Base-by-base conservation (phyloP, 2,888 invertebrate species). In the Lepidochrysops patricia region DNA sequence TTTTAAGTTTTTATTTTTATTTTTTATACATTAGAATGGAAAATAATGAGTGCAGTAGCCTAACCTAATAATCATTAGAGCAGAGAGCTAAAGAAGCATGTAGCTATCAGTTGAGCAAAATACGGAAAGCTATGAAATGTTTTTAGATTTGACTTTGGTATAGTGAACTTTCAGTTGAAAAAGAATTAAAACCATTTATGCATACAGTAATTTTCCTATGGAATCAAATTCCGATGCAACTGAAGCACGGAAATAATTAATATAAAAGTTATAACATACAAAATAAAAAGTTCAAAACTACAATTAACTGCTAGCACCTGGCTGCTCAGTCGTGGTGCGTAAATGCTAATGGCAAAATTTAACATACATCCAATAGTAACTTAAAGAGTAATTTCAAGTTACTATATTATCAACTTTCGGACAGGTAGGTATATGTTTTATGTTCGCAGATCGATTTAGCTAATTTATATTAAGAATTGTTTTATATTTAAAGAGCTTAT, bases 211-310 rank as follows among this genome's bases (percentile, higher is more conserved):
- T 4, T 26, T 25, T 50, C 2, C 2, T 32, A 19, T 15, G 12
- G 12, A 32, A 32, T 54, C 29, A 9, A 29, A 54, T 32, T 54
- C 52, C 65, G 72, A 77, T 78, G 77, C 69, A 74, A 76, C 72
- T 80, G 78, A 82, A 82, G 79, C 78, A 80, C 76, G 68, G 72
- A 75, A 76, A 75, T 71, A 72, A 69, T 70, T 68, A 72, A 73
- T 72, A 79, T 82, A 81, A 81, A 80, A 74, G 70, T 68, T 80
- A 79, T 75, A 80, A 81, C 43, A 23, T 80, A 81, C 77, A 79
- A 82, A 81, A 82, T 81, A 84, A 82, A 83, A 71, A 71, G 72
- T 71, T 83, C 76, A 70, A 82, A 83, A 82, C 71, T 64, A 69
- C 71, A 59, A 67, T 64, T 63, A 63, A 71, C 66, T 66, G 61